Percentiles rank a stretch among this genome's conserved stretches.
Evolutionary conservation across 2,797 vertebrate species (phyloP).

Genomic region (Pampus argenteus): DNA sequence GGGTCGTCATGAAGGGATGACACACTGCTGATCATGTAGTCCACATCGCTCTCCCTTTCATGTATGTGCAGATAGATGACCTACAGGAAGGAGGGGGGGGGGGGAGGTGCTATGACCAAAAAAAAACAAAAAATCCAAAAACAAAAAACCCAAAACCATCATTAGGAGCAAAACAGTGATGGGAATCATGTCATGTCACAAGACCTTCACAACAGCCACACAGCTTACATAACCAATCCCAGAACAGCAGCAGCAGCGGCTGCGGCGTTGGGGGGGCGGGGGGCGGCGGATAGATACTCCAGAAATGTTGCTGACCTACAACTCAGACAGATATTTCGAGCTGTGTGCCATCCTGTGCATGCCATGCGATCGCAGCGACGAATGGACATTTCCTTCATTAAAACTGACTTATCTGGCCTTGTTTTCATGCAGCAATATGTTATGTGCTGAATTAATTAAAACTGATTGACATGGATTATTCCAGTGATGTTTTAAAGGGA

Average conservation of each 20-base stretch:
- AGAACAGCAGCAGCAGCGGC: not conserved
- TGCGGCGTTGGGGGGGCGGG: too few relatives aligned
- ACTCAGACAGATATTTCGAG: constrained; percentile 17
- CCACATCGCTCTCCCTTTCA: constrained; percentile 39
- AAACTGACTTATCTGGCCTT: constrained; percentile 5
- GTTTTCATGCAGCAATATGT: constrained; percentile 4
- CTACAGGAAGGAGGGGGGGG: constrained; percentile 59
- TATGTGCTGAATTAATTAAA: not conserved
- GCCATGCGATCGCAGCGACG: not conserved
- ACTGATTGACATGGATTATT: not conserved
- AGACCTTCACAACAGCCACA: constrained; percentile 42
- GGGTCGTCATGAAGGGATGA: constrained; percentile 55
- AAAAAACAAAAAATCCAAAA: constrained; percentile 11
- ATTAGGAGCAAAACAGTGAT: not conserved
- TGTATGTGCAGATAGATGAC: constrained; percentile 35
- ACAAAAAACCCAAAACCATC: not conserved
- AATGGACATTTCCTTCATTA: constrained; percentile 5
- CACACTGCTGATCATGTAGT: constrained; percentile 52
- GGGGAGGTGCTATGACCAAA: not conserved
- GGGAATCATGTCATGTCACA: constrained; percentile 55
- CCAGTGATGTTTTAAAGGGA: not conserved
- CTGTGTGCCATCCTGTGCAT: not conserved
- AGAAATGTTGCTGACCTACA: not conserved
- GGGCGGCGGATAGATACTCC: too few relatives aligned
- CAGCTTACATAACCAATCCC: constrained; percentile 52